phyloP scores from a whole-genome alignment of 2,113 vertebrate species.

The human (Homo sapiens) region DNA sequence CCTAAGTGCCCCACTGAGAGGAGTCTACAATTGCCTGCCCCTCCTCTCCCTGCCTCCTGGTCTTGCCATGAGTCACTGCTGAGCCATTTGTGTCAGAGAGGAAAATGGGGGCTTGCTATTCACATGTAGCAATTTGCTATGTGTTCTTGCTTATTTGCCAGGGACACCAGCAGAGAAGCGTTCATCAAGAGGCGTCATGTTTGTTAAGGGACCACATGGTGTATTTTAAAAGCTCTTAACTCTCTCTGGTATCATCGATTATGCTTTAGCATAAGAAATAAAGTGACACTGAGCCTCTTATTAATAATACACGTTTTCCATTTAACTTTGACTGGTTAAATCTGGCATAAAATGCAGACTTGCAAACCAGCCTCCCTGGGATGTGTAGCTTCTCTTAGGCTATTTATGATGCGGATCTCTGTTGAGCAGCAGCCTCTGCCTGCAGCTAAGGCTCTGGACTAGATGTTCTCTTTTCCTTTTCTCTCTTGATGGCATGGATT shows the following conservation, averaged over 20 bases:
- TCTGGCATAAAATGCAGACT: constrained; percentile 78
- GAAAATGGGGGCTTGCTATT: constrained; percentile 79
- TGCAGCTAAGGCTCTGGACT: background rate
- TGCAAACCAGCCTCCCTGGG: constrained; percentile 61
- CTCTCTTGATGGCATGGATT: background rate
- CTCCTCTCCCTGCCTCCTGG: constrained; percentile 71
- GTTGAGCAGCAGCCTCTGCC: background rate
- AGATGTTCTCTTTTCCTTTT: background rate
- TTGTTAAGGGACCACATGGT: constrained; percentile 77
- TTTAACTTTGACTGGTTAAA: constrained; percentile 78
- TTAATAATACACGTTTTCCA: constrained; percentile 79
- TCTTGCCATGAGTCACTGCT: constrained; percentile 78
- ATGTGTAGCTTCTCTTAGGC: constrained; percentile 71
- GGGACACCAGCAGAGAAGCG: constrained; percentile 64
- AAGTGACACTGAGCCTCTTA: constrained; percentile 83
- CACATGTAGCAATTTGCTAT: constrained; percentile 78
- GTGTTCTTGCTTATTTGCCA: constrained; percentile 72
- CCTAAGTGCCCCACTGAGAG: constrained; percentile 62
- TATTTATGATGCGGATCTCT: constrained; percentile 60
- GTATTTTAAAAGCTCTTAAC: constrained; percentile 76
- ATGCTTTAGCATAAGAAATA: constrained; percentile 79
- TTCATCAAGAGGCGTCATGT: constrained; percentile 75
- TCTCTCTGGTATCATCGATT: constrained; percentile 73
- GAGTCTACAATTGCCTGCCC: constrained; percentile 62
- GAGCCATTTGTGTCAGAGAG: constrained; percentile 81